Percentiles rank a stretch among this genome's conserved stretches.
These are phyloP conservation scores for Petrocephalus microphthalmus DNA, from an alignment of 2,113 vertebrate genomes.

Conservation along the genomic window DNA sequence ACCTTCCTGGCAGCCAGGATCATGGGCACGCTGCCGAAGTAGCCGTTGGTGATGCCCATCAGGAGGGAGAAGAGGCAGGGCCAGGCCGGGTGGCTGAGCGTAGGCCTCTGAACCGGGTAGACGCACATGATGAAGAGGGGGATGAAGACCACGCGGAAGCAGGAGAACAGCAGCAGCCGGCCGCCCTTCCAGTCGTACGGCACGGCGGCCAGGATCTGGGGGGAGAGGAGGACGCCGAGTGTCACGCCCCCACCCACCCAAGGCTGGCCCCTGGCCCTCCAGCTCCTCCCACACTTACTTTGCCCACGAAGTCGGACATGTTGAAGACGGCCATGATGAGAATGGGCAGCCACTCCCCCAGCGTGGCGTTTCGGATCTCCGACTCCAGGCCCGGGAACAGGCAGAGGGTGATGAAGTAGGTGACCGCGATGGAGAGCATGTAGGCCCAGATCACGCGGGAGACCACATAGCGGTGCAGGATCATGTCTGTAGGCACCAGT, in stretches of 20 bases:
- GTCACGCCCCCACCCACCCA: neutral
- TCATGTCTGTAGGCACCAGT: slow-evolving; percentile 68
- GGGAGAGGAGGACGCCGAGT: neutral
- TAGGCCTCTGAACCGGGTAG: slow-evolving; percentile 71
- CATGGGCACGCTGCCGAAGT: slow-evolving; percentile 95
- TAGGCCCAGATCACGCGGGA: slow-evolving; percentile 90
- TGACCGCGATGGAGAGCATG: slow-evolving; percentile 92
- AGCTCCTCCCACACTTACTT: slow-evolving; percentile 62
- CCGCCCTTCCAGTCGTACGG: slow-evolving; percentile 85
- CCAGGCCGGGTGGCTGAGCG: slow-evolving; percentile 89
- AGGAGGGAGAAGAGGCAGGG: slow-evolving; percentile 92
- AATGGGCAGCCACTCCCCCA: slow-evolving; percentile 95
- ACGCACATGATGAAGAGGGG: slow-evolving; percentile 95
- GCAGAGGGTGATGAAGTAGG: slow-evolving; percentile 96
- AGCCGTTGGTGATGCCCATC: slow-evolving; percentile 94
- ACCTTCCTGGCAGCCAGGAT: slow-evolving; percentile 90
- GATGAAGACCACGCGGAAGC: slow-evolving; percentile 85
- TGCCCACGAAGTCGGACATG: slow-evolving; percentile 94
- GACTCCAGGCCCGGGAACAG: slow-evolving; percentile 93
- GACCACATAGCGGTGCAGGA: slow-evolving; percentile 87
- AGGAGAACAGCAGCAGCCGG: slow-evolving; percentile 83
- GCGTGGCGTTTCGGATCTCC: slow-evolving; percentile 76
- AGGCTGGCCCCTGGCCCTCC: neutral
- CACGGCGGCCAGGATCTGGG: slow-evolving; percentile 87
- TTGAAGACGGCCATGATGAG: slow-evolving; percentile 99